Conservation (phyloP, 37 sponge, comb jelly and placozoan species). For the Tethya wilhelma region DNA sequence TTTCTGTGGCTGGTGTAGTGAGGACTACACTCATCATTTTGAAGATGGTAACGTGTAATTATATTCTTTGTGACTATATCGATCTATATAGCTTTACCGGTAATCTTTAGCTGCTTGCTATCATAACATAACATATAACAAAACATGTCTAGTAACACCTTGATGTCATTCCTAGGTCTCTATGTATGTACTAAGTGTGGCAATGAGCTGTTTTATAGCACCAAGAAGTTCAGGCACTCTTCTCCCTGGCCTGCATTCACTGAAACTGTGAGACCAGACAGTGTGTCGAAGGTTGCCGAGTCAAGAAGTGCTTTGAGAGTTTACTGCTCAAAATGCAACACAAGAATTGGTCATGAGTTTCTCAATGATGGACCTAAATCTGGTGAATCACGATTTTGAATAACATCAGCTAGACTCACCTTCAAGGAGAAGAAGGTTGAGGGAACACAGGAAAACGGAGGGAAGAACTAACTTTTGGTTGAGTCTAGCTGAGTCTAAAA, state of each 20-base stretch:
- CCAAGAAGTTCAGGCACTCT: constrained; percentile 88
- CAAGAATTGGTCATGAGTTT: constrained; percentile 94
- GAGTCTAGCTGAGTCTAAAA: no score
- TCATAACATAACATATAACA: no score
- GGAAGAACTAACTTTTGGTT: no score
- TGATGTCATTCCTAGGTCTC: constrained; percentile 76
- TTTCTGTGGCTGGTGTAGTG: constrained; percentile 88
- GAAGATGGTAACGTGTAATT: constrained; percentile 68
- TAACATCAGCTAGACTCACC: constrained; percentile 93
- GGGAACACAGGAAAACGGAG: background rate
- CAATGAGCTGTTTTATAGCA: constrained; percentile 84
- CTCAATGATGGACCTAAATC: constrained; percentile 89
- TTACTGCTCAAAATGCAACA: constrained; percentile 89
- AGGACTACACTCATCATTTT: constrained; percentile 94
- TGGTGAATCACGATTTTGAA: constrained; percentile 98
- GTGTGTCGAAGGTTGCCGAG: constrained; percentile 82
- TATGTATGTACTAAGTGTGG: constrained; percentile 95
- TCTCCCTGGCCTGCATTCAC: constrained; percentile 99
- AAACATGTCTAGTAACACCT: no score
- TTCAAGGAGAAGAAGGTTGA: constrained; percentile 69
- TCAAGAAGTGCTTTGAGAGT: constrained; percentile 73
- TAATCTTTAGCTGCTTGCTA: no score
- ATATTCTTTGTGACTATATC: background rate
- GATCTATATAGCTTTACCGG: no score
- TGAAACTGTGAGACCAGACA: constrained; percentile 85